These are phyloP conservation scores for Capra hircus DNA, from an alignment of 2,113 vertebrate genomes.

Conservation along the genomic window DNA sequence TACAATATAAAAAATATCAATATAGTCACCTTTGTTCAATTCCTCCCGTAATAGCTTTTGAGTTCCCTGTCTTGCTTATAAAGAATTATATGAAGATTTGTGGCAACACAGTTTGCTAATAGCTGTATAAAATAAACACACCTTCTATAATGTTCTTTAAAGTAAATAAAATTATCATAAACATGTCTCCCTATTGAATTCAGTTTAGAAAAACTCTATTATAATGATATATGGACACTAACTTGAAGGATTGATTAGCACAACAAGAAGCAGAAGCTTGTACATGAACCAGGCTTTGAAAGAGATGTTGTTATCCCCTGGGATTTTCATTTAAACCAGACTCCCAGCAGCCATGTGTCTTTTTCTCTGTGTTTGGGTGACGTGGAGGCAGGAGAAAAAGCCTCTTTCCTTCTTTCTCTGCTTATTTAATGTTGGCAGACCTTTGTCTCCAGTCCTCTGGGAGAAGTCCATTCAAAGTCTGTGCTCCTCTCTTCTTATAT, in stretches of 20 bases:
- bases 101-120: constrained; percentile 54
- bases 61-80: constrained; percentile 20
- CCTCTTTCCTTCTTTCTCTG: neutral
- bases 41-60: neutral
- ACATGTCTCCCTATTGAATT: constrained; percentile 68
- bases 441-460: neutral
- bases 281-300: neutral
- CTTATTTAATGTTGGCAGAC: neutral
- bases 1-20: neutral
- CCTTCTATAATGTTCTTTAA: constrained; percentile 63
- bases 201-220: constrained; percentile 64
- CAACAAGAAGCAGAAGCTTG: constrained; percentile 3
- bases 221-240: constrained; percentile 55
- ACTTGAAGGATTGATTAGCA: constrained; percentile 60
- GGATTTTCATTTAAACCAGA: constrained; percentile 35
- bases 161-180: constrained; percentile 73
- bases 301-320: neutral
- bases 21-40: constrained; percentile 29
- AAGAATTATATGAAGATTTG: constrained; percentile 60
- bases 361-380: neutral
- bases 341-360: neutral
- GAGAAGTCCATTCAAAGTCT: neutral
- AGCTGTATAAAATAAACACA: constrained; percentile 61
- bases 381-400: neutral
- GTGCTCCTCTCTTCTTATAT: neutral